Conservation (phyloP, 2,888 invertebrate species). For the Amphipoea lucens region DNA sequence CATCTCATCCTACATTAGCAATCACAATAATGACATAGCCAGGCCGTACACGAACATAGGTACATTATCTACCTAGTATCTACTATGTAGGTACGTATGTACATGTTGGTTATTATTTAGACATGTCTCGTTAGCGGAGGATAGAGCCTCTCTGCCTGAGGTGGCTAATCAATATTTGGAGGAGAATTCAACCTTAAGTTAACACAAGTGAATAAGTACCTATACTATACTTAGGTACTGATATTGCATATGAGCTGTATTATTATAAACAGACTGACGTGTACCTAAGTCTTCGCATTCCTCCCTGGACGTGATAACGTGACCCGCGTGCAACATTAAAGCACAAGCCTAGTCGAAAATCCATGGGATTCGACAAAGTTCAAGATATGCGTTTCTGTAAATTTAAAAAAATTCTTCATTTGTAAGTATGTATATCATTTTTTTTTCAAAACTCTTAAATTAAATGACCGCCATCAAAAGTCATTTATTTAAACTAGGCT, state of each 20-base stretch:
- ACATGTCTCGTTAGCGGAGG: slow-evolving; percentile 48
- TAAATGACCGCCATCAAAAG: background rate
- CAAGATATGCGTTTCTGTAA: background rate
- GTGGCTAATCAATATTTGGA: slow-evolving; percentile 50
- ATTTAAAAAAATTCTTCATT: background rate
- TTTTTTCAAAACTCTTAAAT: background rate
- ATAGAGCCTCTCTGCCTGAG: slow-evolving; percentile 37
- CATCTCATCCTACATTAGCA: slow-evolving; percentile 33
- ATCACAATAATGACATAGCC: slow-evolving; percentile 43
- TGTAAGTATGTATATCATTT: background rate
- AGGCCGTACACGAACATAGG: slow-evolving; percentile 9
- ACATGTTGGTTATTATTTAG: slow-evolving; percentile 45
- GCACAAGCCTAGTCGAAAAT: background rate
- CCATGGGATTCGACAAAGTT: background rate
- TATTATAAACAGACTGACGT: background rate
- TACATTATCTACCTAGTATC: slow-evolving; percentile 16
- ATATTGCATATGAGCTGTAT: background rate
- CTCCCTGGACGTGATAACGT: background rate
- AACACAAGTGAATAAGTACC: slow-evolving; percentile 3
- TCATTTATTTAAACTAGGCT: too few relatives aligned
- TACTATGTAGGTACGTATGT: background rate
- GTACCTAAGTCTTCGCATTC: background rate
- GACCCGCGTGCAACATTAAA: background rate
- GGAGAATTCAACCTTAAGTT: slow-evolving; percentile 31
- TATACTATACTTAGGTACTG: background rate